Conservation (phyloP, 2,797 vertebrate genomes). For the Microchirus variegatus region DNA sequence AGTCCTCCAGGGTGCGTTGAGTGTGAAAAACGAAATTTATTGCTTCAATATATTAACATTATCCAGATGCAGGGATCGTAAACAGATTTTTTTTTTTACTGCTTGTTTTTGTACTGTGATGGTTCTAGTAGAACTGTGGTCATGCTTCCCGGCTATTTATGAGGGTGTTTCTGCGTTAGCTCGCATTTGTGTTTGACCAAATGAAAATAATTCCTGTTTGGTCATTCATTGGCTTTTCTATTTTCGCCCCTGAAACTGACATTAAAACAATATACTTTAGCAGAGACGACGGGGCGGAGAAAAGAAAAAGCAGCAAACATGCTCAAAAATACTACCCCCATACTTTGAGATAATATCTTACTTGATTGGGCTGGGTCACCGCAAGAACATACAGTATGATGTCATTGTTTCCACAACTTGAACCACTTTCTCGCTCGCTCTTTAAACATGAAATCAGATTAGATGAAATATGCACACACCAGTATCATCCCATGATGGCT, state of each 20-base stretch:
- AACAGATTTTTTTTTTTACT: constrained; percentile 27
- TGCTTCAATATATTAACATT: constrained; percentile 62
- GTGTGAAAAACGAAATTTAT: constrained; percentile 53
- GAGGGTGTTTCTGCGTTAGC: constrained; percentile 31
- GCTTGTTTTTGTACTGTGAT: constrained; percentile 58
- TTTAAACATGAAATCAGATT: constrained; percentile 76
- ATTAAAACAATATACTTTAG: constrained; percentile 9
- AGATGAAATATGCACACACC: constrained; percentile 72
- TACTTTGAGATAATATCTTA: constrained; percentile 47
- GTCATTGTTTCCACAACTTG: constrained; percentile 78
- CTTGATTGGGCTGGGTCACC: constrained; percentile 61
- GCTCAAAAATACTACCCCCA: constrained; percentile 28
- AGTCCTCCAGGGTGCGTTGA: constrained; percentile 51
- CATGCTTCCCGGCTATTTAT: constrained; percentile 34
- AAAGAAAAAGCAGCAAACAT: constrained; percentile 17
- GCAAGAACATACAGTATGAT: constrained; percentile 61
- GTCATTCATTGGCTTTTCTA: constrained; percentile 34
- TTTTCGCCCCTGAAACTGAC: constrained; percentile 28
- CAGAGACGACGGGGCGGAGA: not conserved
- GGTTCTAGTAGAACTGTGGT: constrained; percentile 34
- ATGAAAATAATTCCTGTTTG: constrained; percentile 32
- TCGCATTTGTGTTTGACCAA: constrained; percentile 36
- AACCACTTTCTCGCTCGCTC: constrained; percentile 66
- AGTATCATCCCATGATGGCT: constrained; percentile 63
- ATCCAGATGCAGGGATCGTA: constrained; percentile 63